Percentiles rank a stretch among this genome's conserved stretches.
Conservation (phyloP, 1,140 invertebrate genomes). For the Penaeus japonicus region DNA sequence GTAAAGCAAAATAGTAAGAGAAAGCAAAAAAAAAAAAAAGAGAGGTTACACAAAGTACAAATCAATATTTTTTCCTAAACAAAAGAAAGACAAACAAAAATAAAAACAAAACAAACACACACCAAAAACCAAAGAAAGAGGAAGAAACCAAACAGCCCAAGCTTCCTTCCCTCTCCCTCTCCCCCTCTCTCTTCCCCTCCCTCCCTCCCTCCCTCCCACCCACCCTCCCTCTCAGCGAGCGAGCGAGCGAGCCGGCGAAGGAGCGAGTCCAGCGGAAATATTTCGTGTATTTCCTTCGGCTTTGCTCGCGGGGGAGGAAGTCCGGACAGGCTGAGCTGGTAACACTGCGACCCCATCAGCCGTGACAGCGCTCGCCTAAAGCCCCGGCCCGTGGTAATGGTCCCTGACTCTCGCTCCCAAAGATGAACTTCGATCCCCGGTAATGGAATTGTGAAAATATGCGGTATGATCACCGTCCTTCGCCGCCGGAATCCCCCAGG, state of each 20-base stretch:
- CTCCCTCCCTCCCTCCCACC: neutral
- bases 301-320: neutral
- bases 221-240: neutral
- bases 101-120: no score
- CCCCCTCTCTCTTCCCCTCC: neutral
- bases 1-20: no score
- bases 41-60: no score
- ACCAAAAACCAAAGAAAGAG: no score
- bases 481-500: neutral
- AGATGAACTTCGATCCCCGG: conserved; percentile 53
- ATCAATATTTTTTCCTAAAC: no score
- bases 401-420: neutral
- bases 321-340: neutral
- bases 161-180: neutral
- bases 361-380: neutral
- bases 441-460: conserved; percentile 57
- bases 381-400: neutral
- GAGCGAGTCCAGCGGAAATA: no score
- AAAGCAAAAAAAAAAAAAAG: no score
- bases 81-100: no score
- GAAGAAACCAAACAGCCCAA: no score
- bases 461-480: conserved; percentile 44
- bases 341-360: neutral
- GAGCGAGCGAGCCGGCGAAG: no score
- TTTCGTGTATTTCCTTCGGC: neutral